Base-by-base conservation (phyloP, 2,113 vertebrate genomes). In the Rhipidura dahli region DNA sequence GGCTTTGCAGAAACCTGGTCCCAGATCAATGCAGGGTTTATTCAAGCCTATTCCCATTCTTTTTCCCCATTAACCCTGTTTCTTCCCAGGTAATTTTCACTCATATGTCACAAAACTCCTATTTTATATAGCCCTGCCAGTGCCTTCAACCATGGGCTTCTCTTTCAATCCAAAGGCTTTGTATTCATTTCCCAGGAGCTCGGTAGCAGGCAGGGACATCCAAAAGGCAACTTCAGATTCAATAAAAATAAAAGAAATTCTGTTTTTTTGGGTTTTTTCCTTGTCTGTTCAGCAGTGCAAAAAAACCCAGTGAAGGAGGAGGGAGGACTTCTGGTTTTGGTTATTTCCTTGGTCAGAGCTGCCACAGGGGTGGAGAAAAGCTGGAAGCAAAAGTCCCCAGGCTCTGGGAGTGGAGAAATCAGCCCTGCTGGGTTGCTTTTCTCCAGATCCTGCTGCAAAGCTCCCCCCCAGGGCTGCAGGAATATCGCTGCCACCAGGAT, bases 1-100 rank as follows among this genome's bases (percentile, higher is more conserved):
- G 37, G 10, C 50, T 63, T n/a, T 39, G 45, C 26, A 66, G 18
- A 81, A 92, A 89, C 15, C 10, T 13, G 17, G 21, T 68, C 33
- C 40, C 44, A 21, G 13, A 77, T 31, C 24, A 90, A 7, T 16
- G 37, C 9, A 44, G 39, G 20, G 5, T n/a, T 70, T 57, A 45
- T 20, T 79, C 28, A 50, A 92, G 22, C 24, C 19, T 6, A 51
- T 64, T 70, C 56, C 49, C 21, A 1, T 7, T 40, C 30, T 33
- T 28, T 23, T 15, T 1, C 2, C 4, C 22, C 7, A 35, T 21
- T 44, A 42, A 19, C 3, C 3, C 26, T 12, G 4, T 3, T 73
- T 57, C 79, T 75, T 56, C 5, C 20, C 70, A 76, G 47, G 30
- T 39, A n/a, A 60, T 59, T 76, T 77, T 40, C 22, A 68, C 30